Conservation (phyloP, 1,140 invertebrate genomes). For the Cotesia chilonis region DNA sequence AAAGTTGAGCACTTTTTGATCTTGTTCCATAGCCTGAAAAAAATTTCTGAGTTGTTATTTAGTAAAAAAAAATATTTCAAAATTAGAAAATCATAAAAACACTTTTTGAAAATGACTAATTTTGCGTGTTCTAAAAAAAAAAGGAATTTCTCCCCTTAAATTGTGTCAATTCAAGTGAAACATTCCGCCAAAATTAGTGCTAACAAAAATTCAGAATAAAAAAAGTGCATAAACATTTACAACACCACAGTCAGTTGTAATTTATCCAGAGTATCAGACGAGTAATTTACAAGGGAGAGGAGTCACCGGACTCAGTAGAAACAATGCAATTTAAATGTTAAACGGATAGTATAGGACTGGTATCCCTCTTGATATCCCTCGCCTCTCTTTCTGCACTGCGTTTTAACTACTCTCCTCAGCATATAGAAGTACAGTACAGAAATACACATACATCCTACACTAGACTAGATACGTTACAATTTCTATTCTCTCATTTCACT, state of each 20-base stretch:
- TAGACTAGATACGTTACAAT: too few relatives aligned
- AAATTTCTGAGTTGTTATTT: too few relatives aligned
- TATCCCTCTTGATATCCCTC: constrained; percentile 4
- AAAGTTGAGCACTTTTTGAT: too few relatives aligned
- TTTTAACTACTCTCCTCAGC: constrained; percentile 9
- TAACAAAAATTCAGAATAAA: too few relatives aligned
- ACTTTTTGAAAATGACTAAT: too few relatives aligned
- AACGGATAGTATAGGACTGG: constrained; percentile 42
- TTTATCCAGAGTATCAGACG: constrained; percentile 38
- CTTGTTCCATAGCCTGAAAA: too few relatives aligned
- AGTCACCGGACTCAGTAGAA: constrained; percentile 50
- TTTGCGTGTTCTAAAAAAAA: too few relatives aligned
- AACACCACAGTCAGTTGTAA: constrained; percentile 33
- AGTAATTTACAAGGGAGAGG: constrained; percentile 1
- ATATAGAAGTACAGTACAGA: neutral
- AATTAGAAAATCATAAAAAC: too few relatives aligned
- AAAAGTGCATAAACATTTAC: neutral
- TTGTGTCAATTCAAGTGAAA: too few relatives aligned
- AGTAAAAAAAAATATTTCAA: too few relatives aligned
- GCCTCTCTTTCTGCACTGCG: neutral
- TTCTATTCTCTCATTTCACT: neutral
- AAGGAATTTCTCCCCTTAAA: too few relatives aligned
- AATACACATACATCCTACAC: neutral
- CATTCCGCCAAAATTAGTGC: neutral
- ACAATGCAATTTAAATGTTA: constrained; percentile 61